Evolutionary conservation across 2,888 invertebrate species (phyloP).

Genomic region (Apamea anceps): DNA sequence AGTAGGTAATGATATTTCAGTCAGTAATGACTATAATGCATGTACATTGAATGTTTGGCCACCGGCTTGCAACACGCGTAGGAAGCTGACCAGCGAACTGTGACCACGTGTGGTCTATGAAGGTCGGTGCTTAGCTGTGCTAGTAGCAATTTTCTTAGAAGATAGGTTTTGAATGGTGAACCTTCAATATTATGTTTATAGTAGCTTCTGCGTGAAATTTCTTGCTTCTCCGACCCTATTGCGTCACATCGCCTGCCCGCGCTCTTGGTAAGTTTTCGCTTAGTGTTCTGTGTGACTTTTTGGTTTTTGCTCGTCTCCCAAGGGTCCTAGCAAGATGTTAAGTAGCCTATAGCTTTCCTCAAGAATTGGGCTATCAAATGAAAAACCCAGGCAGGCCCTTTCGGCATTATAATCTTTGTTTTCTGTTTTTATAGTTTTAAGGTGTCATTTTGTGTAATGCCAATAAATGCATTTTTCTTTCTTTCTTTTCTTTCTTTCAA

Average conservation of each 20-base stretch:
- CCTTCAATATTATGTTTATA: not conserved
- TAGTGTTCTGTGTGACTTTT: too few species aligned
- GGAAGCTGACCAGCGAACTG: constrained; percentile 70
- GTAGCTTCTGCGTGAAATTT: not conserved
- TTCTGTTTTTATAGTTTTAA: too few species aligned
- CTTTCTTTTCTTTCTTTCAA: too few species aligned
- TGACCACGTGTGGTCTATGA: constrained; percentile 65
- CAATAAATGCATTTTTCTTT: too few species aligned
- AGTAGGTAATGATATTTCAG: constrained; percentile 14
- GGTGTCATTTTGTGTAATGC: too few species aligned
- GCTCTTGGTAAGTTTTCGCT: too few species aligned
- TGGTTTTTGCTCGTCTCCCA: not conserved
- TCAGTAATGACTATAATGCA: constrained; percentile 47
- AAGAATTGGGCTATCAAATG: not conserved
- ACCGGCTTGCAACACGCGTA: constrained; percentile 68
- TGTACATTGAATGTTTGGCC: constrained; percentile 47
- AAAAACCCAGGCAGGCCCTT: not conserved
- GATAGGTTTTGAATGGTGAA: constrained; percentile 11
- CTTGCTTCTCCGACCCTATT: not conserved
- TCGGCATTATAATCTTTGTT: too few species aligned
- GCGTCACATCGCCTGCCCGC: not conserved
- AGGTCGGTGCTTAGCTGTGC: constrained; percentile 40
- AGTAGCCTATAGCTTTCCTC: not conserved
- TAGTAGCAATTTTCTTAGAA: constrained; percentile 18
- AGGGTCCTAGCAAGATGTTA: not conserved